A percentile compares a stretch with the other conserved stretches of the same genome.
phyloP scores from a whole-genome alignment of 2,888 invertebrate species.

The Pandemis corylana region DNA sequence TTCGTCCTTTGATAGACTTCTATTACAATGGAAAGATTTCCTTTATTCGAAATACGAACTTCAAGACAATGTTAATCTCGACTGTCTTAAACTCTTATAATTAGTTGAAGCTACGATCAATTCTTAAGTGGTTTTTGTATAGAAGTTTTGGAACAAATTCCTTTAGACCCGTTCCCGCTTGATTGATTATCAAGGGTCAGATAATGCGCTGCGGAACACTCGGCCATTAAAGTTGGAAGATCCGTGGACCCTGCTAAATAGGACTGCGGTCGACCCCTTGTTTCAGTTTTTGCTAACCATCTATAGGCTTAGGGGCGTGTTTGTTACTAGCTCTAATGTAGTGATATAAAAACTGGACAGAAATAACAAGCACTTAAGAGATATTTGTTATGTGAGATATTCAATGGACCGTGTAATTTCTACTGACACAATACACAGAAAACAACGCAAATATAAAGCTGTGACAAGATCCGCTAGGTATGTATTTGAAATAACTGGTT shows the following conservation, averaged over 20 bases:
- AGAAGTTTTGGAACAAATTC: constrained; percentile 56
- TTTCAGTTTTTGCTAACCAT: constrained; percentile 27
- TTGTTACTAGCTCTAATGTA: constrained; percentile 8
- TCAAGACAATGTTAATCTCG: constrained; percentile 42
- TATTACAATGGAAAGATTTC: constrained; percentile 30
- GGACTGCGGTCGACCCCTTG: constrained; percentile 29
- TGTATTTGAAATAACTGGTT: no score
- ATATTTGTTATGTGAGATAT: not conserved
- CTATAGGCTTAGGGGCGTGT: constrained; percentile 17
- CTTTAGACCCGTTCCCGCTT: constrained; percentile 55
- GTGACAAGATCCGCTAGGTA: no score
- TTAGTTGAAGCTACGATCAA: constrained; percentile 53
- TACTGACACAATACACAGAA: no score
- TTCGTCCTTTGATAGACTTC: constrained; percentile 31
- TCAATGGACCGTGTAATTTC: not conserved
- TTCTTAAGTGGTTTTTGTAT: constrained; percentile 59
- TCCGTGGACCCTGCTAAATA: constrained; percentile 15
- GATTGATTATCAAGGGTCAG: constrained; percentile 59
- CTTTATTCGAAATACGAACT: constrained; percentile 28
- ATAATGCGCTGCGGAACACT: constrained; percentile 45
- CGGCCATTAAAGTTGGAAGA: constrained; percentile 40
- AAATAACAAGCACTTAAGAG: not conserved
- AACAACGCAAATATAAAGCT: no score
- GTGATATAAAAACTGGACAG: constrained; percentile 13
- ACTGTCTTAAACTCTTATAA: constrained; percentile 46